These are phyloP conservation scores for Crematogaster levior DNA, from an alignment of 2,888 invertebrate genomes.

Conservation along the genomic window DNA sequence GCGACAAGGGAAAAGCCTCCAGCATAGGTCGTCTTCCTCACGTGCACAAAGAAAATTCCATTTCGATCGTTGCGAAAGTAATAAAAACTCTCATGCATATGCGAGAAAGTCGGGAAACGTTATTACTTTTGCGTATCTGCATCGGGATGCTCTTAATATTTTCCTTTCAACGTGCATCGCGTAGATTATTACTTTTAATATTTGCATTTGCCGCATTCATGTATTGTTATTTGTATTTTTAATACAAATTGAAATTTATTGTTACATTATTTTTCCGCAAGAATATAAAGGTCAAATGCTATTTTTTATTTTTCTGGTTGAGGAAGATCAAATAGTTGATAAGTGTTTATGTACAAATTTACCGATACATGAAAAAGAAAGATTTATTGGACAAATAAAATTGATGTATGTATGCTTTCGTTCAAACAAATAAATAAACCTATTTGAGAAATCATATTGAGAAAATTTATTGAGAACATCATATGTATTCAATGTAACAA, in stretches of 20 bases:
- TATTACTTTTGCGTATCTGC: conserved; percentile 8
- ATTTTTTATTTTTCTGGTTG: not conserved
- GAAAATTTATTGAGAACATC: conserved; percentile 24
- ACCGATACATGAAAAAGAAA: not conserved
- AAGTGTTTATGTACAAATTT: not conserved
- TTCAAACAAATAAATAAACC: not conserved
- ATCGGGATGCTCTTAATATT: not conserved
- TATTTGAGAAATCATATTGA: too few relatives aligned
- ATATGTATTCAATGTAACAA: not conserved
- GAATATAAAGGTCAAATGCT: not conserved
- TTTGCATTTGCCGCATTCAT: not conserved
- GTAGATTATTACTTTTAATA: not conserved
- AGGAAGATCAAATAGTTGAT: not conserved
- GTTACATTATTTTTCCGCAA: not conserved
- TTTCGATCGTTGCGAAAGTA: conserved; percentile 9
- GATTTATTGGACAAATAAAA: not conserved
- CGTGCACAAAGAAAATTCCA: conserved; percentile 23
- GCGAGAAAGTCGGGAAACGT: not conserved
- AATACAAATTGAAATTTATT: not conserved
- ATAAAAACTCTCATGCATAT: conserved; percentile 16
- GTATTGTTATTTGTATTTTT: conserved; percentile 1
- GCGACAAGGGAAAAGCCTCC: not conserved
- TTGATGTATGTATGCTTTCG: not conserved
- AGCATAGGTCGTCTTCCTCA: not conserved
- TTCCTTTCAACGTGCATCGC: not conserved